A percentile compares a stretch with the other conserved stretches of the same genome.
These are phyloP conservation scores for Drosophila multiciliata DNA, from an alignment of 2,888 invertebrate species.

Conservation along the genomic window DNA sequence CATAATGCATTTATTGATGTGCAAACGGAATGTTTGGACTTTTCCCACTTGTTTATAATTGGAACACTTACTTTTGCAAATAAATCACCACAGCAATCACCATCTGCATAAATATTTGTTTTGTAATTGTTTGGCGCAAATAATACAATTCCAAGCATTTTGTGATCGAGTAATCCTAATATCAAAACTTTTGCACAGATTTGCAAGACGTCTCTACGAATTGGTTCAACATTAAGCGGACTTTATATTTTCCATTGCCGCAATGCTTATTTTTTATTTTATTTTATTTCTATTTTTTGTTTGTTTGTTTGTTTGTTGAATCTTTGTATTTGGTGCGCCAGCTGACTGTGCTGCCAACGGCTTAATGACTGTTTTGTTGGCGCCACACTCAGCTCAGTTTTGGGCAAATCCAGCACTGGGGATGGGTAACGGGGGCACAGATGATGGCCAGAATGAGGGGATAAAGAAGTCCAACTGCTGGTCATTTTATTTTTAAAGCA, in stretches of 20 bases:
- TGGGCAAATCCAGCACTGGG: slow-evolving; percentile 11
- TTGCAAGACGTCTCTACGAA: not conserved
- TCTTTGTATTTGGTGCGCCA: slow-evolving; percentile 12
- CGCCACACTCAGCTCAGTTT: slow-evolving; percentile 38
- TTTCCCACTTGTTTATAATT: slow-evolving; percentile 17
- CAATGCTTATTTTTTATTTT: not conserved
- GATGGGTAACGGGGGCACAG: slow-evolving; percentile 17
- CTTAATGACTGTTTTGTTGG: slow-evolving; percentile 71
- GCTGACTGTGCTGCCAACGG: slow-evolving; percentile 47
- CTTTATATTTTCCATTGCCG: slow-evolving; percentile 5
- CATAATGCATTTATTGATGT: slow-evolving; percentile 53
- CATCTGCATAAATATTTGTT: not conserved
- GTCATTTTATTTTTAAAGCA: not conserved
- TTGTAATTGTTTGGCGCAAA: not conserved
- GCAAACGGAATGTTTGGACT: slow-evolving; percentile 41
- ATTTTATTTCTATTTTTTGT: not conserved
- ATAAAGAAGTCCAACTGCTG: slow-evolving; percentile 9
- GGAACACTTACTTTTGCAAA: slow-evolving; percentile 9
- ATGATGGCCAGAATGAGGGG: slow-evolving; percentile 10
- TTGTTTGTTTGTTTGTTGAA: slow-evolving; percentile 7
- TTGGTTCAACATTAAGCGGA: slow-evolving; percentile 10
- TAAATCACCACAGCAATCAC: not conserved
- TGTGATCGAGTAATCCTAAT: not conserved
- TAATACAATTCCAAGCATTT: not conserved
- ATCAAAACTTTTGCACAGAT: not conserved